phyloP scores from a whole-genome alignment of 2,113 vertebrate species.

The Rhinolophus sinicus region DNA sequence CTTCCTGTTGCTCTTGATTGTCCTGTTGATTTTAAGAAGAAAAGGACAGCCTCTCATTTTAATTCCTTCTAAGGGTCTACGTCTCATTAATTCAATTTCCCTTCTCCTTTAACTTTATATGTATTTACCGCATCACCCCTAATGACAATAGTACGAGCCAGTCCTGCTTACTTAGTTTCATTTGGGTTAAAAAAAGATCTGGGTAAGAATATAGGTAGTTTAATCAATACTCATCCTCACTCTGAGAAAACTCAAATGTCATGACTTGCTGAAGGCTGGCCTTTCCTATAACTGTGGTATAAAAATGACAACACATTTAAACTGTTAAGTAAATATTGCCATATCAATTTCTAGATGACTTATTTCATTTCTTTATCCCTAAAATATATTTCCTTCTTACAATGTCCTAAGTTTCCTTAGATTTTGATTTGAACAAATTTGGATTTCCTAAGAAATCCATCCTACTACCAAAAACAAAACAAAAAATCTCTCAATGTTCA shows the following conservation, averaged over 20 bases:
- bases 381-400: neutral
- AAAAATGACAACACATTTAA: constrained; percentile 29
- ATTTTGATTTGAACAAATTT: neutral
- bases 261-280: neutral
- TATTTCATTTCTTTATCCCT: constrained; percentile 28
- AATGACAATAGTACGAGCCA: neutral
- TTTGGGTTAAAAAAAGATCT: neutral
- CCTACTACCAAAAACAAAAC: neutral
- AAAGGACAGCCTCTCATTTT: neutral
- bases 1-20: neutral
- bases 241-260: constrained; percentile 28
- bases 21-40: neutral
- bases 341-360: neutral
- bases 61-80: neutral
- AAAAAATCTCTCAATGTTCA: neutral
- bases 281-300: neutral
- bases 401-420: neutral
- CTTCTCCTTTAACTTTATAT: neutral
- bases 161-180: neutral
- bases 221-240: neutral
- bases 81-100: neutral
- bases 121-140: neutral
- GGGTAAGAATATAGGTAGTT: constrained; percentile 9
- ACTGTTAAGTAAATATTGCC: neutral
- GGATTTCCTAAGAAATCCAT: neutral